Conservation (phyloP, 2,797 vertebrate species). For the Myotis daubentonii region DNA sequence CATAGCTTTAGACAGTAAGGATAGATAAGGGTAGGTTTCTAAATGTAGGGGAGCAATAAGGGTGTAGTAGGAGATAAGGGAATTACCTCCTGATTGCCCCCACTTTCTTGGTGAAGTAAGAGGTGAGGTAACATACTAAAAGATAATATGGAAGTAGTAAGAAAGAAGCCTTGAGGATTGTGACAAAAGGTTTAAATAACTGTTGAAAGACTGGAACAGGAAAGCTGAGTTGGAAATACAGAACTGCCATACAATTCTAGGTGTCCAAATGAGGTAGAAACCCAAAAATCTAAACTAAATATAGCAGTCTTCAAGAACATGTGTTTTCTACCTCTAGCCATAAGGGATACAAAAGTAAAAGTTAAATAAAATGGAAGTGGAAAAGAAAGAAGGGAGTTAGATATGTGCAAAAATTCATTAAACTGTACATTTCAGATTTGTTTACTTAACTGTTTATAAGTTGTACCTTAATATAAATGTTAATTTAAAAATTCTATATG, state of each 20-base stretch:
- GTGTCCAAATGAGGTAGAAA: background rate
- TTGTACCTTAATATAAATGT: slow-evolving; percentile 47
- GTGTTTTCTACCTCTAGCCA: background rate
- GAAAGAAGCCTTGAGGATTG: slow-evolving; percentile 4
- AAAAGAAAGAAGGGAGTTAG: slow-evolving; percentile 13
- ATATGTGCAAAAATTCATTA: slow-evolving; percentile 17
- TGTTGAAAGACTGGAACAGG: background rate
- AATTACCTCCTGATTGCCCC: background rate
- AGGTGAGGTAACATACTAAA: background rate
- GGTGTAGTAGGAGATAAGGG: background rate
- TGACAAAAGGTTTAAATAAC: background rate
- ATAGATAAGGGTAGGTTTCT: background rate
- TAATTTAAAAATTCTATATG: background rate
- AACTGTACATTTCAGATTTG: slow-evolving; percentile 42
- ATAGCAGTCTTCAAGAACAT: background rate
- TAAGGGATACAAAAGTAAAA: background rate
- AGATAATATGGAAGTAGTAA: background rate
- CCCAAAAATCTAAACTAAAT: slow-evolving; percentile 4
- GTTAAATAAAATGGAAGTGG: slow-evolving; percentile 37
- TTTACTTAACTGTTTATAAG: slow-evolving; percentile 31
- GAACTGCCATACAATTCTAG: background rate
- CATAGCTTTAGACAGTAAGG: background rate
- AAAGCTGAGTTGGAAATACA: background rate
- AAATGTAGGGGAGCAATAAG: background rate
- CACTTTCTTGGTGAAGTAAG: slow-evolving; percentile 1